Percentiles rank a stretch among this genome's conserved stretches.
Evolutionary conservation across 2,113 vertebrate species (phyloP).

Genomic region (Uropsilus gracilis): DNA sequence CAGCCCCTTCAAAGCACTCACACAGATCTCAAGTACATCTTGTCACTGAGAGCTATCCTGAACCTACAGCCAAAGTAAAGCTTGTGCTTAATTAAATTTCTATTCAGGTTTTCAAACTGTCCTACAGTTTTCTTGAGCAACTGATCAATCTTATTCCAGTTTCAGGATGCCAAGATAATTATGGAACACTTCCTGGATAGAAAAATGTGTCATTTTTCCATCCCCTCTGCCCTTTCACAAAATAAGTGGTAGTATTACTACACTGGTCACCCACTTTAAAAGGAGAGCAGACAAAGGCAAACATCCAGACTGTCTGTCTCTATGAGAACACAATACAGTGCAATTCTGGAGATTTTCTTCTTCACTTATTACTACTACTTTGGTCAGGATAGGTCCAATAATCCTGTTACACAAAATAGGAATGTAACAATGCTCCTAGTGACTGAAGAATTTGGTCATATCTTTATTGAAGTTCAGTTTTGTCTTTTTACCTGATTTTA

Average conservation of each 20-base stretch:
- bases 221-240: not conserved
- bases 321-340: not conserved
- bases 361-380: not conserved
- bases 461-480: conserved; percentile 31
- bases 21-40: not conserved
- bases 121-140: conserved; percentile 58
- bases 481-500: not conserved
- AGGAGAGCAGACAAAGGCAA: not conserved
- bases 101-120: conserved; percentile 40
- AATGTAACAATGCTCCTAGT: not conserved
- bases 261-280: not conserved
- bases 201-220: conserved; percentile 58
- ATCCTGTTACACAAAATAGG: conserved; percentile 34
- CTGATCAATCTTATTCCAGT: conserved; percentile 37
- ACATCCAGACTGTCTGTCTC: not conserved
- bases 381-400: not conserved
- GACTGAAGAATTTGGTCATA: not conserved
- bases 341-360: not conserved
- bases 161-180: conserved; percentile 57
- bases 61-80: not conserved
- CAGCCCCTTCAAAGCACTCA: not conserved
- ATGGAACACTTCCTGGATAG: conserved; percentile 37
- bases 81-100: conserved; percentile 27
- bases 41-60: not conserved
- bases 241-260: not conserved